Base-by-base conservation (phyloP, 2,113 vertebrate species). In the Cyanoramphus novaezelandiae region DNA sequence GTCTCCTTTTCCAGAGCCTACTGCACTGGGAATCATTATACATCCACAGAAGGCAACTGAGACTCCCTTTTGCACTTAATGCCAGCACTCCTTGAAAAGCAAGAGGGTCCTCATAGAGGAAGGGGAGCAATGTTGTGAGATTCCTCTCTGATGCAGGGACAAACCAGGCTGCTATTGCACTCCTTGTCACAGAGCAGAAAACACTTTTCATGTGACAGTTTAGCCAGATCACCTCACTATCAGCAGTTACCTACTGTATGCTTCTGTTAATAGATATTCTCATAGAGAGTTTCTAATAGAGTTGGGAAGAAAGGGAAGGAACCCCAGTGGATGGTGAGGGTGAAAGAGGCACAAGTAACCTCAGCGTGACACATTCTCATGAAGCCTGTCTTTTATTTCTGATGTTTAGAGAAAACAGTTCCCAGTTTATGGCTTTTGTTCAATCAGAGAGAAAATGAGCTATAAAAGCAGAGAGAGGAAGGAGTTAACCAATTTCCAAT, bases 401-500 rank as follows among this genome's bases (percentile, higher is more conserved):
- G 77, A 8, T 93, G 78, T 93, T 96, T 93, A 95, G 82, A 95
- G 90, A 95, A 94, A 96, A 94, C 79, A 82, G 82, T 88, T 97
- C 83, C 91, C 75, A 64, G 46, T 97, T 97, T 96, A 97, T 84
- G 86, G 84, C 88, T 90, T 95, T 77, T 93, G 82, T 93, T 97
- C 96, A 86, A 52, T 97, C 90, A 92, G 81, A 79, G 43, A 81
- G 88, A 95, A 95, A 96, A 97, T 97, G 94, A 97, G 92, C 93
- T 95, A 94, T 97, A 96, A 97, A 97, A 83, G 46, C 74, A 55
- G 67, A 93, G 95, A 43, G 31, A 97, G 90, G 97, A 97, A 97
- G 90, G 96, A 97, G 97, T 97, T 97, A 97, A 97, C 93, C 90
- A 79, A 93, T 96, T 97, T 93, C 82, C 64, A 95, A 93, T 91